A percentile compares a stretch with the other conserved stretches of the same genome.
phyloP scores from a whole-genome alignment of 2,113 vertebrate genomes.

The Equus przewalskii region DNA sequence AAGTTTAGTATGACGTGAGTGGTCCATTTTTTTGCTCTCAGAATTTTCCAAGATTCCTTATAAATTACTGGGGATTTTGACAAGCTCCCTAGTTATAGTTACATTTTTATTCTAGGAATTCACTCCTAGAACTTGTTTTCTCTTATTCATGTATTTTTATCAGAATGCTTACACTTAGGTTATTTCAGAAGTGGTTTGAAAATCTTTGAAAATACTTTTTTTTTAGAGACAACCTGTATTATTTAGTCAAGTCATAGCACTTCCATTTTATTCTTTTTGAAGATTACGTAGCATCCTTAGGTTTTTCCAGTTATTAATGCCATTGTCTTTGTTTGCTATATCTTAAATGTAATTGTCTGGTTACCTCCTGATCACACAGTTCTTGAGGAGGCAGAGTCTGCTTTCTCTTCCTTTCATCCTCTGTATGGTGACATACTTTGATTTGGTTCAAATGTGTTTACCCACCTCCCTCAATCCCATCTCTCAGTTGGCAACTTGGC shows the following conservation, averaged over 20 bases:
- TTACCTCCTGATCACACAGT: not conserved
- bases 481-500: not conserved
- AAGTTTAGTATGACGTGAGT: not conserved
- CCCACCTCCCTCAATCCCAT: not conserved
- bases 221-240: not conserved
- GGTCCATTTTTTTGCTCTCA: not conserved
- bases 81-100: not conserved
- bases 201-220: not conserved
- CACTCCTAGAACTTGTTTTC: not conserved
- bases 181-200: not conserved
- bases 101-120: not conserved
- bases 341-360: not conserved
- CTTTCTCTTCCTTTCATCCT: not conserved
- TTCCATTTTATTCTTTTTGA: not conserved
- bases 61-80: not conserved
- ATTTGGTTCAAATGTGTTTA: not conserved
- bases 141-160: not conserved
- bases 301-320: not conserved
- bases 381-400: not conserved
- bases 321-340: not conserved
- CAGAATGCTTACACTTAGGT: not conserved
- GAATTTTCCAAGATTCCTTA: not conserved
- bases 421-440: not conserved
- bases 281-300: not conserved
- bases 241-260: not conserved